A percentile compares a stretch with the other conserved stretches of the same genome.
Conservation (phyloP, 2,113 vertebrate species). For the Upupa epops region DNA sequence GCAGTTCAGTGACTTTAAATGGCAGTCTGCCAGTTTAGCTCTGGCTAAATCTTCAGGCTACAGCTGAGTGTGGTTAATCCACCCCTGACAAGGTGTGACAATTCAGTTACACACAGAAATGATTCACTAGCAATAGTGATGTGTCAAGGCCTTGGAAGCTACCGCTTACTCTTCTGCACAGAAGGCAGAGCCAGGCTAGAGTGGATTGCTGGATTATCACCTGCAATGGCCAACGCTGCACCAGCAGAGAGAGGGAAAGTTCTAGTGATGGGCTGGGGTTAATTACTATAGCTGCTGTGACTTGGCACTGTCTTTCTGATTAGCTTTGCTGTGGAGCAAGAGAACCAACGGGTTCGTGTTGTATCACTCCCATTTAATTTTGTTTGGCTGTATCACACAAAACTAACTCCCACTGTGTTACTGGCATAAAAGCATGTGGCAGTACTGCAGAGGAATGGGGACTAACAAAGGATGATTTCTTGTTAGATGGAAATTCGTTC, state of each 20-base stretch:
- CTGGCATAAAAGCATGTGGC: background rate
- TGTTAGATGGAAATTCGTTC: background rate
- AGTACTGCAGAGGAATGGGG: background rate
- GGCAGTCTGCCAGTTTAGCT: slow-evolving; percentile 24
- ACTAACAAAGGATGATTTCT: background rate
- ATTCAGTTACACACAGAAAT: fast-evolving
- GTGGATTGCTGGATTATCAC: background rate
- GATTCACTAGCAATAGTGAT: background rate
- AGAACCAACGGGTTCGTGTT: background rate
- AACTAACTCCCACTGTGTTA: background rate
- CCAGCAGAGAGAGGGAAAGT: background rate
- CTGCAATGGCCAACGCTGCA: background rate
- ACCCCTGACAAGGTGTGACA: background rate
- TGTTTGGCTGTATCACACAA: background rate
- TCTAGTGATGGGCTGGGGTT: background rate
- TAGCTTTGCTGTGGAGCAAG: background rate
- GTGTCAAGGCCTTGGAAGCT: background rate
- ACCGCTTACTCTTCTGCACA: background rate
- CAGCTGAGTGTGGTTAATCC: background rate
- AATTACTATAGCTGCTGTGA: background rate
- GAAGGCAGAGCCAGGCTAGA: background rate
- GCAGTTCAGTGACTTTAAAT: background rate
- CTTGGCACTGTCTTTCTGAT: background rate
- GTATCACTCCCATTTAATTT: background rate
- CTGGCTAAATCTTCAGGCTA: background rate